phyloP scores from a whole-genome alignment of 2,113 vertebrate genomes.

The Parotia lawesii region DNA sequence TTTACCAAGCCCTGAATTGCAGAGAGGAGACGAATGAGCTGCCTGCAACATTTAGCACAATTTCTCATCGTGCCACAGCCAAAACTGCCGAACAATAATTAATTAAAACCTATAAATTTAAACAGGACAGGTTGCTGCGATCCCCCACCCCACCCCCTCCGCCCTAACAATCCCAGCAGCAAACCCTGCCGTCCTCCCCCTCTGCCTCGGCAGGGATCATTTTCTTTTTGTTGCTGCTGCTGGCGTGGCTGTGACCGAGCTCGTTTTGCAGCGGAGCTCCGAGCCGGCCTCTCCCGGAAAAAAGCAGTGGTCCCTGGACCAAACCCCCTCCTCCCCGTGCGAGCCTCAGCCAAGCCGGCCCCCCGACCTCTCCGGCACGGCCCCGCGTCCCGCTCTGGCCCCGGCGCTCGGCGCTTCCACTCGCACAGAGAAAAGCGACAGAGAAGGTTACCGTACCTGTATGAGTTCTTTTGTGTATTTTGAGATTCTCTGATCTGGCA shows the following conservation, averaged over 20 bases:
- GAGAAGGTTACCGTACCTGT: constrained; percentile 93
- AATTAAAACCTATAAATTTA: constrained; percentile 70
- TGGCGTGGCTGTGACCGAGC: background rate
- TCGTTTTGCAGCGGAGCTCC: background rate
- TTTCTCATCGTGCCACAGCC: constrained; percentile 20
- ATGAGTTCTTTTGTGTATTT: constrained; percentile 99
- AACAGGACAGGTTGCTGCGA: constrained; percentile 29
- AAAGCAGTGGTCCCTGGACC: background rate
- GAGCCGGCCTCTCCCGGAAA: background rate
- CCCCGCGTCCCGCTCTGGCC: background rate
- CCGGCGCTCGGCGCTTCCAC: background rate
- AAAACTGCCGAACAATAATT: constrained; percentile 39
- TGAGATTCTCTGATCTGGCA: constrained; percentile 97
- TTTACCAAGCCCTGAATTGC: constrained; percentile 49
- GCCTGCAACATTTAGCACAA: constrained; percentile 45
- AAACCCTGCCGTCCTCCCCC: background rate
- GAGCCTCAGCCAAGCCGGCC: background rate
- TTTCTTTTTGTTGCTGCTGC: constrained; percentile 30
- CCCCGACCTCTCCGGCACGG: background rate
- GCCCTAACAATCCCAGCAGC: background rate
- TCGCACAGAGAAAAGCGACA: constrained; percentile 21
- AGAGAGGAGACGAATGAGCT: constrained; percentile 9
- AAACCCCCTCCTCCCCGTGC: background rate
- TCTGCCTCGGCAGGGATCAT: background rate
- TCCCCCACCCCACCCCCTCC: background rate